Percentiles rank a stretch among this genome's conserved stretches.
These are phyloP conservation scores for Ictidomys tridecemlineatus DNA, from an alignment of 2,113 vertebrate species.

Conservation along the genomic window DNA sequence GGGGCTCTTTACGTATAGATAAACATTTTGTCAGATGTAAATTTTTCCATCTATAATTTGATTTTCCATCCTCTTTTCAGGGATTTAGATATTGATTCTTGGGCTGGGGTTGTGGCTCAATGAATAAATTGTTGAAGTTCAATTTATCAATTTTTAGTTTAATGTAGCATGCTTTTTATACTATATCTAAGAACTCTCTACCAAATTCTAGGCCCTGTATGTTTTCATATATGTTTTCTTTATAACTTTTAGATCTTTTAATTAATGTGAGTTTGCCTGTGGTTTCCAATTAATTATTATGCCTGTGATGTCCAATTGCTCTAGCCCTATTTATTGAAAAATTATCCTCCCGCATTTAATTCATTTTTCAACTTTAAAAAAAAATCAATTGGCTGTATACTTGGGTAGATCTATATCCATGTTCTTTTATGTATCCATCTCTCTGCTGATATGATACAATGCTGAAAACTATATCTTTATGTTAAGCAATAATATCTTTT, in stretches of 20 bases:
- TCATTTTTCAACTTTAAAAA: neutral
- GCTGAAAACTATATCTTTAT: neutral
- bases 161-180: neutral
- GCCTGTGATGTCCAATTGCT: neutral
- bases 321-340: neutral
- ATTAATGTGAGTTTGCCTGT: neutral
- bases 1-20: neutral
- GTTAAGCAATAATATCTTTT: neutral
- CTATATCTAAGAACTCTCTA: neutral
- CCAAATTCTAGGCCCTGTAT: neutral
- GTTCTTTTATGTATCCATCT: neutral
- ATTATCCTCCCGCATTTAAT: neutral
- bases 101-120: too few relatives aligned
- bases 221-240: neutral
- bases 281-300: neutral
- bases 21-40: neutral
- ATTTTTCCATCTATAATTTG: neutral
- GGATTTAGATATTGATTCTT: neutral
- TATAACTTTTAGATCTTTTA: neutral
- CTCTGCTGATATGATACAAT: neutral
- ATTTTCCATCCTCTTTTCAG: neutral
- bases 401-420: neutral
- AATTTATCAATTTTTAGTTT: neutral
- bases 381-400: neutral
- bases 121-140: neutral